Conservation (phyloP, 2,113 vertebrate genomes). For the Thunnus thynnus region DNA sequence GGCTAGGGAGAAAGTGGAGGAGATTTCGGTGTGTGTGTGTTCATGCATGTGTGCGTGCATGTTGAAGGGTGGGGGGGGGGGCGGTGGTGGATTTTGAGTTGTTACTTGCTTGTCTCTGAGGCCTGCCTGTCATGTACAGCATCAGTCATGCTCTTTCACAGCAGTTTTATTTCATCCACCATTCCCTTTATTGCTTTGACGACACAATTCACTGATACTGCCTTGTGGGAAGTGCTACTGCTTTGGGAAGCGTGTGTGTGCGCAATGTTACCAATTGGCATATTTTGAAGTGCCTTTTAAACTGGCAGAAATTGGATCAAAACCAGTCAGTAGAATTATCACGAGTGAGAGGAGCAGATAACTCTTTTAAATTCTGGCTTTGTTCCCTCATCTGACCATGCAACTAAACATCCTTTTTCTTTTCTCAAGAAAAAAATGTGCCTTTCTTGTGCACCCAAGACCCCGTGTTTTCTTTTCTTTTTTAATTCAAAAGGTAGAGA, state of each 20-base stretch:
- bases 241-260: slow-evolving; percentile 33
- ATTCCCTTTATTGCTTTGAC: slow-evolving; percentile 81
- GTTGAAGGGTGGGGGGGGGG: not conserved
- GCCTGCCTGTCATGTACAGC: slow-evolving; percentile 81
- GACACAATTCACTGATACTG: slow-evolving; percentile 73
- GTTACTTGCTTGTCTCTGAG: slow-evolving; percentile 75
- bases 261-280: slow-evolving; percentile 49
- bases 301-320: slow-evolving; percentile 64
- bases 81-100: slow-evolving; percentile 61
- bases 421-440: slow-evolving; percentile 8
- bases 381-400: slow-evolving; percentile 20
- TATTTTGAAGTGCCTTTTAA: slow-evolving; percentile 65
- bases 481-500: not conserved
- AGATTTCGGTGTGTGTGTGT: not conserved
- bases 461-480: not conserved
- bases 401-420: slow-evolving; percentile 19
- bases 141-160: slow-evolving; percentile 85
- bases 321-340: slow-evolving; percentile 54
- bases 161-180: slow-evolving; percentile 83
- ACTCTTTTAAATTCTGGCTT: slow-evolving; percentile 9
- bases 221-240: slow-evolving; percentile 68
- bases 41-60: not conserved
- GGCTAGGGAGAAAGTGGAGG: slow-evolving; percentile 2
- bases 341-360: slow-evolving; percentile 30
- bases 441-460: slow-evolving; percentile 6